Conservation (phyloP, 2,797 vertebrate genomes). For the Neosalanx taihuensis region DNA sequence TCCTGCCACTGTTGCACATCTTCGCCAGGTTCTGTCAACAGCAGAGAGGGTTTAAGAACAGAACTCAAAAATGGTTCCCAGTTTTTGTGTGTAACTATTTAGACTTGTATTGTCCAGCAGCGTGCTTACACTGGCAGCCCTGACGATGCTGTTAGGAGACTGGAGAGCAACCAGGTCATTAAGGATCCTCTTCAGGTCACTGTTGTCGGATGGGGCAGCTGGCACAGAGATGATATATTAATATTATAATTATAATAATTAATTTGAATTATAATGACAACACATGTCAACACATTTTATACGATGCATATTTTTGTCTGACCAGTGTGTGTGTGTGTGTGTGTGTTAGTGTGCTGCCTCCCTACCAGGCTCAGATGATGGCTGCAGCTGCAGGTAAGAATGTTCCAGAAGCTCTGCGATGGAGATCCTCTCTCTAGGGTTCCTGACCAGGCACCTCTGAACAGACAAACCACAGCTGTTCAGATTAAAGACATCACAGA, state of each 20-base stretch:
- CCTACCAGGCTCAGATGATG: slow-evolving; percentile 75
- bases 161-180: slow-evolving; percentile 89
- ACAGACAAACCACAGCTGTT: background rate
- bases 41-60: slow-evolving; percentile 24
- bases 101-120: background rate
- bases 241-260: background rate
- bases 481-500: background rate
- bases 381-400: slow-evolving; percentile 86
- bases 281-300: background rate
- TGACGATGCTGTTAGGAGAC: slow-evolving; percentile 92
- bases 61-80: background rate
- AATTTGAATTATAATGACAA: background rate
- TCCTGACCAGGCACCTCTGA: slow-evolving; percentile 86
- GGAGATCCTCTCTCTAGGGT: slow-evolving; percentile 89
- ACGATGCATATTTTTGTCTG: background rate
- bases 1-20: slow-evolving; percentile 85
- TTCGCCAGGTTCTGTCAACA: slow-evolving; percentile 87
- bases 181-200: slow-evolving; percentile 86
- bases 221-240: background rate
- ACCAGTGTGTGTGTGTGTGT: background rate
- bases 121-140: slow-evolving; percentile 86
- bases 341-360: background rate
- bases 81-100: background rate
- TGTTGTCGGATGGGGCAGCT: slow-evolving; percentile 53
- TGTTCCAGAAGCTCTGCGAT: slow-evolving; percentile 86